A percentile compares a stretch with the other conserved stretches of the same genome.
These are phyloP conservation scores for Pseudococcus viburni DNA, from an alignment of 2,888 invertebrate genomes.

Conservation along the genomic window DNA sequence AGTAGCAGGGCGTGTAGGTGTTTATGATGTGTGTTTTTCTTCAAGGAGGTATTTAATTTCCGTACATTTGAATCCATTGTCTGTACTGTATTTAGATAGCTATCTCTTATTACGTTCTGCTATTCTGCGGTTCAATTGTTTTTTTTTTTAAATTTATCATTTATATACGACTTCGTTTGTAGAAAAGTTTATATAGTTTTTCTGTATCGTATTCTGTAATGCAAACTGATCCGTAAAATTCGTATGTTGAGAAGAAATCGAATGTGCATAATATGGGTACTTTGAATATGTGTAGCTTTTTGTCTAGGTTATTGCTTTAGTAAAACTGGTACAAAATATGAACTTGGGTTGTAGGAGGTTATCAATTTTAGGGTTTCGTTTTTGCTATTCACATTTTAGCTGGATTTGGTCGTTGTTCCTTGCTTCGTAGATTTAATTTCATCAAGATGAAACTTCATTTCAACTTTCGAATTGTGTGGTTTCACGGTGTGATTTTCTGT, in stretches of 20 bases:
- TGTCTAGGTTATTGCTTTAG: neutral
- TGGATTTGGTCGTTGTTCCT: neutral
- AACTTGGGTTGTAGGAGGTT: neutral
- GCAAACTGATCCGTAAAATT: neutral
- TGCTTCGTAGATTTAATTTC: neutral
- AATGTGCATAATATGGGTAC: neutral
- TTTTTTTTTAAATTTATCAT: neutral
- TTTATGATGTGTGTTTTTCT: neutral
- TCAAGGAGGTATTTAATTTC: constrained; percentile 14
- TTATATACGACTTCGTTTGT: neutral
- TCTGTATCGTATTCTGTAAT: neutral
- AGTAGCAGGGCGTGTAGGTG: neutral
- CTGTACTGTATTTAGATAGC: neutral
- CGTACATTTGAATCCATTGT: neutral
- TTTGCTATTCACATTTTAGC: neutral
- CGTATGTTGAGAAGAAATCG: neutral
- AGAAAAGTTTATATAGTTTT: neutral
- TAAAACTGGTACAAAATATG: neutral
- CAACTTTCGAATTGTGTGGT: constrained; percentile 14
- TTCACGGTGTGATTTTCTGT: neutral
- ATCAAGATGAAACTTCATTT: neutral
- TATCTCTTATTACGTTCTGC: neutral
- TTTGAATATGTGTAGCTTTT: neutral
- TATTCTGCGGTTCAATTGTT: neutral
- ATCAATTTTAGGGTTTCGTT: neutral